Conservation (phyloP, 2,888 invertebrate genomes). For the Palloptera scutellata region DNA sequence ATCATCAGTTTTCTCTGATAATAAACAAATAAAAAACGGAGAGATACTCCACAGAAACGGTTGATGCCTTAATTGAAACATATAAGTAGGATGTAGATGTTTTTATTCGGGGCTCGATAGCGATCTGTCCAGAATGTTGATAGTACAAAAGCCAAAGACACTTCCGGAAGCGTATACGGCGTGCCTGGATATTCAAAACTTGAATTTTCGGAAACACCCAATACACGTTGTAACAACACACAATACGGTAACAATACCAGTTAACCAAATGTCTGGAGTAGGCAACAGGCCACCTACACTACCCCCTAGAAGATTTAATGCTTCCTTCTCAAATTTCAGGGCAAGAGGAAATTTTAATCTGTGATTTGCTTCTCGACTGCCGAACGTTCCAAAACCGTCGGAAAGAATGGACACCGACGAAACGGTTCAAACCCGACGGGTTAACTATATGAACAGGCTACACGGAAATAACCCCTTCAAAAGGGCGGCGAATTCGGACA, state of each 20-base stretch:
- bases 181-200: constrained; percentile 35
- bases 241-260: neutral
- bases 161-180: constrained; percentile 33
- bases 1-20: too few relatives aligned
- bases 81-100: constrained; percentile 24
- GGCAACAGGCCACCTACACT: neutral
- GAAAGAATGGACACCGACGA: neutral
- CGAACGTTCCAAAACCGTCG: neutral
- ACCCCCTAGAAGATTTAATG: neutral
- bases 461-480: too few relatives aligned
- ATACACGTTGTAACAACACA: neutral
- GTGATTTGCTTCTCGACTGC: neutral
- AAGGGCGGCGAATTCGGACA: too few relatives aligned
- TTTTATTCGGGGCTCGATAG: neutral
- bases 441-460: too few relatives aligned
- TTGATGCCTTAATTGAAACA: neutral
- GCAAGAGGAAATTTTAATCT: neutral
- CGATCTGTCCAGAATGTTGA: constrained; percentile 25
- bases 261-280: neutral
- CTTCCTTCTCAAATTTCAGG: neutral
- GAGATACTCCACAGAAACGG: constrained; percentile 14
- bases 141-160: constrained; percentile 1
- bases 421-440: neutral
- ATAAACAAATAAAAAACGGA: constrained; percentile 39
- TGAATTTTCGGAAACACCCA: constrained; percentile 2